Evolutionary conservation across 1,140 invertebrate species (phyloP).

Genomic region (Drosophila triauraria): DNA sequence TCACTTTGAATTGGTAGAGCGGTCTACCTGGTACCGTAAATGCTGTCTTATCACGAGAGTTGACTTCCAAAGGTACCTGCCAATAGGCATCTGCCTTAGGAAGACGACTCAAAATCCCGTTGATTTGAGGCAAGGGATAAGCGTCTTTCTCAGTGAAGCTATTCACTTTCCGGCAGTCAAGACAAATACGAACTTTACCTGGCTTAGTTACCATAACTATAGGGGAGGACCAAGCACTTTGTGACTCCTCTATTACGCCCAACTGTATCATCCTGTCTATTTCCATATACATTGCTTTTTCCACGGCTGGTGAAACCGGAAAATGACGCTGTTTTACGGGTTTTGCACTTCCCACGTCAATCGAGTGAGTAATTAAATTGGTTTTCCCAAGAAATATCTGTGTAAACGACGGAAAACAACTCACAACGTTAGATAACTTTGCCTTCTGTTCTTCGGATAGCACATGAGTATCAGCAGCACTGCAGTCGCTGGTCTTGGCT

Average conservation of each 20-base stretch:
- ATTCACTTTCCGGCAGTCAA: too few relatives aligned
- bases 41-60: background rate
- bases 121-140: too few relatives aligned
- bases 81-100: too few relatives aligned
- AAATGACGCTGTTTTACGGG: background rate
- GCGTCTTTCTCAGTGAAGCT: too few relatives aligned
- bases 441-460: too few relatives aligned
- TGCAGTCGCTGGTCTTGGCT: too few relatives aligned
- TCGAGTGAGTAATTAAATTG: too few relatives aligned
- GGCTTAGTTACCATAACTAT: background rate
- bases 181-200: background rate
- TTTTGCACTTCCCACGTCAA: background rate
- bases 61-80: background rate
- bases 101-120: too few relatives aligned
- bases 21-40: background rate
- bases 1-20: background rate
- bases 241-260: background rate
- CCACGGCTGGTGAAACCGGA: background rate
- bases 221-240: background rate
- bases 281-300: background rate
- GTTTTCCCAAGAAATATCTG: background rate
- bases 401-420: background rate
- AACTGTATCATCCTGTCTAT: background rate
- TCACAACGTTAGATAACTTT: background rate
- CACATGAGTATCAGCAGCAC: too few relatives aligned